Percentiles rank a stretch among this genome's conserved stretches.
Conservation (phyloP, 2,888 invertebrate species). For the Mylabris sibirica region DNA sequence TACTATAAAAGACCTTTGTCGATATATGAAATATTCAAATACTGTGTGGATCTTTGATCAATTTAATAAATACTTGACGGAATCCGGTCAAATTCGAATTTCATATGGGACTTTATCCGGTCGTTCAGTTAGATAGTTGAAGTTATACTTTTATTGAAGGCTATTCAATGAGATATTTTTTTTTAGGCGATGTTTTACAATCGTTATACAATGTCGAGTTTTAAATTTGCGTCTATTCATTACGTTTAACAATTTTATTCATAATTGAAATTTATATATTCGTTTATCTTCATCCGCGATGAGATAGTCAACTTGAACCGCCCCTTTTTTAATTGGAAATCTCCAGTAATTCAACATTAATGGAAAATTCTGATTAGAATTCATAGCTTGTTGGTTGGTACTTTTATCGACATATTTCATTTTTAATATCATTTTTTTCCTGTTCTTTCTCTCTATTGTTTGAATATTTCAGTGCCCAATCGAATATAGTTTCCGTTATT, state of each 20-base stretch:
- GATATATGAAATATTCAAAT: conserved; percentile 32
- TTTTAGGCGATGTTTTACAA: not conserved
- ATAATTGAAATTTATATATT: conserved; percentile 7
- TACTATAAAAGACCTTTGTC: not conserved
- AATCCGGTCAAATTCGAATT: conserved; percentile 15
- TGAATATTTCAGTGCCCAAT: conserved; percentile 18
- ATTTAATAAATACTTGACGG: conserved; percentile 30
- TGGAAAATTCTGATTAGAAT: conserved; percentile 11
- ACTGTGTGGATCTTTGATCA: conserved; percentile 22
- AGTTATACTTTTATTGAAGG: conserved; percentile 6
- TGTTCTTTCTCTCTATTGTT: not conserved
- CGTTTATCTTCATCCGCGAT: not conserved
- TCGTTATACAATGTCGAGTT: not conserved
- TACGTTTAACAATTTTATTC: not conserved
- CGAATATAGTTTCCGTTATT: conserved; percentile 11
- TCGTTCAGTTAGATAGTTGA: conserved; percentile 10
- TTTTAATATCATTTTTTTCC: not conserved
- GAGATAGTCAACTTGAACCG: not conserved
- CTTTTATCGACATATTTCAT: conserved; percentile 2
- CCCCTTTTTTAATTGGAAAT: conserved; percentile 11
- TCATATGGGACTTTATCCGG: conserved; percentile 17
- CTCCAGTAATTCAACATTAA: conserved; percentile 13
- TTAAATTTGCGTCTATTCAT: not conserved
- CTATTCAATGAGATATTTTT: not conserved
- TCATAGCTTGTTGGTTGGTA: conserved; percentile 11